phyloP scores from a whole-genome alignment of 2,888 invertebrate species.

The Aphelenchoides bicaudatus region DNA sequence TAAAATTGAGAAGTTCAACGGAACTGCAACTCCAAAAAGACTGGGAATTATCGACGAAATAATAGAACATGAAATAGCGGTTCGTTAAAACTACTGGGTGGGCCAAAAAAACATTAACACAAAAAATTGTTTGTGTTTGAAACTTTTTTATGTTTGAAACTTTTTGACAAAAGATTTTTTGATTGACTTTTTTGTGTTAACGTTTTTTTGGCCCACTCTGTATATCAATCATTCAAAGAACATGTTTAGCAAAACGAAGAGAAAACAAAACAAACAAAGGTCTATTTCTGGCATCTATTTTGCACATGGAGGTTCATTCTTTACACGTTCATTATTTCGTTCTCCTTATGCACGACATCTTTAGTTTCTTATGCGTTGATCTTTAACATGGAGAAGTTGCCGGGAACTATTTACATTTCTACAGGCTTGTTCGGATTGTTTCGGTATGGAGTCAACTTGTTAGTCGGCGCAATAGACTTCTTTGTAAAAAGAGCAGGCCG shows the following conservation, averaged over 20 bases:
- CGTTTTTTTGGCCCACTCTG: too few relatives aligned
- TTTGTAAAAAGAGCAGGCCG: constrained; percentile 37
- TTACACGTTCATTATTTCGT: constrained; percentile 30
- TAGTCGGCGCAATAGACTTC: constrained; percentile 38
- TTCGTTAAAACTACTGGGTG: constrained; percentile 18
- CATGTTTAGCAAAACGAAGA: constrained; percentile 21
- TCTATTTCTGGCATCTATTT: constrained; percentile 21
- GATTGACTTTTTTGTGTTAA: too few relatives aligned
- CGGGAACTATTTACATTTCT: constrained; percentile 48
- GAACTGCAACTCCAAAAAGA: constrained; percentile 28
- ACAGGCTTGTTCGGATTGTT: constrained; percentile 34
- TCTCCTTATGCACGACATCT: constrained; percentile 33
- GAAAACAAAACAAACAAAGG: constrained; percentile 26
- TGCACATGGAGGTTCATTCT: constrained; percentile 24
- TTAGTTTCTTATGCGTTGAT: constrained; percentile 54
- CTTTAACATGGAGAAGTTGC: constrained; percentile 56
- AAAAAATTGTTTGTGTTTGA: background rate
- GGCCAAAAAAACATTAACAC: too few relatives aligned
- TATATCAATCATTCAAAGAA: too few relatives aligned
- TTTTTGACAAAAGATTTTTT: too few relatives aligned
- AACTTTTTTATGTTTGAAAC: background rate
- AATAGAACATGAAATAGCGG: constrained; percentile 33
- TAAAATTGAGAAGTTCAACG: constrained; percentile 32
- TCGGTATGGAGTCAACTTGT: constrained; percentile 25
- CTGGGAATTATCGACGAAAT: constrained; percentile 27